phyloP scores from a whole-genome alignment of 2,888 invertebrate genomes.

The Crematogaster levior region DNA sequence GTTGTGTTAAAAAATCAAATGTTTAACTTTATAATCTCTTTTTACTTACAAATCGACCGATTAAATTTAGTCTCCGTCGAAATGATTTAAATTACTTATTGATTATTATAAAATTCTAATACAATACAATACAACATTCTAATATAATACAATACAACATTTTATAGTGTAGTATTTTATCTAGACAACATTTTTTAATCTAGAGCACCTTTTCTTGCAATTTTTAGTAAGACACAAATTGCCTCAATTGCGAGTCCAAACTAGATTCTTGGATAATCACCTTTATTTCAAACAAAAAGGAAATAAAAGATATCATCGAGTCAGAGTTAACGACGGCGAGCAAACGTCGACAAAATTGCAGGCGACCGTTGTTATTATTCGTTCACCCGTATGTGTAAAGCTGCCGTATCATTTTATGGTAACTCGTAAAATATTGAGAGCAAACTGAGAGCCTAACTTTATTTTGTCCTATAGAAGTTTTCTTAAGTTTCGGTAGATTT shows the following conservation, averaged over 20 bases:
- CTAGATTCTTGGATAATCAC: conserved; percentile 13
- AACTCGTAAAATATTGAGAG: too few species aligned
- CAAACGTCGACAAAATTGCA: conserved; percentile 4
- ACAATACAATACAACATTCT: too few species aligned
- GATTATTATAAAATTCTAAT: not conserved
- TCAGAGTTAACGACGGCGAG: conserved; percentile 11
- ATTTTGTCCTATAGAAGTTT: too few species aligned
- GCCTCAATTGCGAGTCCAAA: conserved; percentile 13
- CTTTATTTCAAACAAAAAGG: conserved; percentile 4
- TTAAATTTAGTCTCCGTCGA: not conserved
- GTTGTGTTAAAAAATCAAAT: too few species aligned
- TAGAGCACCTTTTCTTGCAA: not conserved
- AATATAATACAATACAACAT: too few species aligned
- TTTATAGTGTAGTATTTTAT: not conserved
- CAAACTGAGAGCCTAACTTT: too few species aligned
- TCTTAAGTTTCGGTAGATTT: too few species aligned
- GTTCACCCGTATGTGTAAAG: too few species aligned
- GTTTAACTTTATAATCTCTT: not conserved
- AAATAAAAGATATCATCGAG: conserved; percentile 1
- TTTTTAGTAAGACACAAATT: not conserved
- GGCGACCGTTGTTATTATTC: conserved; percentile 15
- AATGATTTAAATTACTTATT: not conserved
- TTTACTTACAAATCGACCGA: not conserved
- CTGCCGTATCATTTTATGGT: too few species aligned
- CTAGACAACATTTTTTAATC: not conserved